Percentiles rank a stretch among this genome's conserved stretches.
Evolutionary conservation across 2,888 invertebrate genomes (phyloP).

Genomic region (Tachina lurida): DNA sequence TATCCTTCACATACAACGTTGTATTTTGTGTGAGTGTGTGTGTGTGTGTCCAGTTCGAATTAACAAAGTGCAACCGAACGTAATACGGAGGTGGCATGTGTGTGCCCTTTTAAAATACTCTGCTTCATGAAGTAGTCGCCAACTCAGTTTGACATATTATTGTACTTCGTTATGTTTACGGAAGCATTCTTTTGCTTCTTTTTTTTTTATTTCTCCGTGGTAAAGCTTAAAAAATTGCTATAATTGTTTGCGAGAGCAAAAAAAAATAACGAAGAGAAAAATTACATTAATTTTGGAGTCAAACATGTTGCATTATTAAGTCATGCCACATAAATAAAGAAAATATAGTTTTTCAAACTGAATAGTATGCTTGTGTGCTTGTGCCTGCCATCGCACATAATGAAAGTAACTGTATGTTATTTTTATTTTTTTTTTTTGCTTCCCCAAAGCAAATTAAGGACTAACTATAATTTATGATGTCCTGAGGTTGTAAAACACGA

Average conservation of each 20-base stretch:
- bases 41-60: constrained; percentile 37
- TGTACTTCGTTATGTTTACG: constrained; percentile 30
- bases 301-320: constrained; percentile 48
- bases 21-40: not conserved
- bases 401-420: constrained; percentile 6
- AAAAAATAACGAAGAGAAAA: not conserved
- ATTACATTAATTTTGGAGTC: constrained; percentile 13
- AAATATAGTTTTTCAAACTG: constrained; percentile 19
- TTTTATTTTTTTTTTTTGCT: too few species aligned
- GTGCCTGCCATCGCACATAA: not conserved
- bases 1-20: constrained; percentile 51
- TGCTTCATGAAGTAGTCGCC: constrained; percentile 22
- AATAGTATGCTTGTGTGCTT: not conserved
- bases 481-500: constrained; percentile 42
- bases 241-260: constrained; percentile 12
- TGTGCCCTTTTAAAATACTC: constrained; percentile 22
- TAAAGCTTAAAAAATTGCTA: constrained; percentile 36
- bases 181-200: constrained; percentile 31
- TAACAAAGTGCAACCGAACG: constrained; percentile 15
- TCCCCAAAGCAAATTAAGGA: constrained; percentile 30
- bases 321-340: constrained; percentile 23
- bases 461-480: constrained; percentile 51
- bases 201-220: not conserved
- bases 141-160: constrained; percentile 35
- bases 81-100: constrained; percentile 43